Evolutionary conservation across 2,113 vertebrate species (phyloP).

Genomic region (Pterocles gutturalis): DNA sequence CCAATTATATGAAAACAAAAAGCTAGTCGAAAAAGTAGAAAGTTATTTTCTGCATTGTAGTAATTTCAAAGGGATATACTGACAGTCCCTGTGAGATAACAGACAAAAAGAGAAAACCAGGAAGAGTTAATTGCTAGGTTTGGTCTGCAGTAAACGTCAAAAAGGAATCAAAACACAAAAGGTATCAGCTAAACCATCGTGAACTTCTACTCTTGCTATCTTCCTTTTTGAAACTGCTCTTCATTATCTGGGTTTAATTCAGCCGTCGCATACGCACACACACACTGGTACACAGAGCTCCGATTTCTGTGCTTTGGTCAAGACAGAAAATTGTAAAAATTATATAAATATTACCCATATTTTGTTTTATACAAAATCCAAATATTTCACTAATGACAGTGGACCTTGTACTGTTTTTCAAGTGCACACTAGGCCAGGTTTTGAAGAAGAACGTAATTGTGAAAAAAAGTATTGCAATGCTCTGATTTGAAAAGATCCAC

Average conservation of each 20-base stretch:
- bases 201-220: not conserved
- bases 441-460: not conserved
- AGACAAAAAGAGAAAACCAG: not conserved
- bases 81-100: not conserved
- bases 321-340: not conserved
- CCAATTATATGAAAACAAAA: conserved; percentile 15
- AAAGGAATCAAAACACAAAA: conserved; percentile 37
- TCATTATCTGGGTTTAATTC: not conserved
- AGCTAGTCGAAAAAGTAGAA: not conserved
- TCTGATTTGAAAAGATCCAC: not conserved
- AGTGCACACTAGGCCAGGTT: not conserved
- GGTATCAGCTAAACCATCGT: not conserved
- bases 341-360: not conserved
- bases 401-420: not conserved
- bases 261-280: not conserved
- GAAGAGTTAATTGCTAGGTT: conserved; percentile 22
- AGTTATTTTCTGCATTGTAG: not conserved
- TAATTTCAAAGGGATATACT: not conserved
- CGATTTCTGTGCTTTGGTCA: not conserved
- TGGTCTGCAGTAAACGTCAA: not conserved
- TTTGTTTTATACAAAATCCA: not conserved
- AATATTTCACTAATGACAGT: not conserved
- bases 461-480: not conserved
- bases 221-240: not conserved
- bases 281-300: not conserved